Evolutionary conservation across 1,140 invertebrate species (phyloP), one percentile per base, ranked within the genome.

Genomic region (Coboldia fuscipes): DNA sequence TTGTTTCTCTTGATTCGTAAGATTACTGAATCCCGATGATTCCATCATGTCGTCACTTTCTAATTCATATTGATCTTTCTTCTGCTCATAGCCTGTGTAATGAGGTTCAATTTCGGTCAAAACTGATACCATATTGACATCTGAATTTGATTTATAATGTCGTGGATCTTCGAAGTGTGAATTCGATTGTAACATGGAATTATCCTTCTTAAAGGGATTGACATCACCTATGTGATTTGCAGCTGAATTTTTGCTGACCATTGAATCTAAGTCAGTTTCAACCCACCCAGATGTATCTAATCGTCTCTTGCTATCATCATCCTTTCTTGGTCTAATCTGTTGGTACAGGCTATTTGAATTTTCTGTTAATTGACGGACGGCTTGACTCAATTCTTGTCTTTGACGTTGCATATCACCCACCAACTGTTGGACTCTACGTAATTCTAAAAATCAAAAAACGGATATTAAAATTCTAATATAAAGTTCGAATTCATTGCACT

Each of bases 231-330:
- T 5, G 4, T 27, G 35, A 37, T 43, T 18, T 42, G 35, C 4
- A 37, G 44, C 42, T 37, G 41, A 33, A 42, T 48, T 42, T 20
- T 42, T 32, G 21, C 43, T 33, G 39, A 47, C 62, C 37, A 76
- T 72, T 0, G 75, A 72, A 49, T 90, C 85, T 20, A 92, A 50
- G 58, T 92, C 85, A 1, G 84, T 90, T 56, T 90, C 84, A n/a
- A 79, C 59, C 76, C 86, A 90, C 9, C 70, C 66, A 17, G 58
- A 60, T 33, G 60, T 38, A 42, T 54, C 37, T 35, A 49, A 49
- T 13, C 59, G 53, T 35, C 61, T 63, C 41, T 62, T 63, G 2
- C 49, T 40, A 14, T 44, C 45, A 38, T 42, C 15, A 51, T 46
- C 36, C 22, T 50, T 51, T 39, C 51, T 52, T 16, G 49, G 49